Base-by-base conservation (phyloP, 2,797 vertebrate genomes). In the Phrynocephalus guinanensis region DNA sequence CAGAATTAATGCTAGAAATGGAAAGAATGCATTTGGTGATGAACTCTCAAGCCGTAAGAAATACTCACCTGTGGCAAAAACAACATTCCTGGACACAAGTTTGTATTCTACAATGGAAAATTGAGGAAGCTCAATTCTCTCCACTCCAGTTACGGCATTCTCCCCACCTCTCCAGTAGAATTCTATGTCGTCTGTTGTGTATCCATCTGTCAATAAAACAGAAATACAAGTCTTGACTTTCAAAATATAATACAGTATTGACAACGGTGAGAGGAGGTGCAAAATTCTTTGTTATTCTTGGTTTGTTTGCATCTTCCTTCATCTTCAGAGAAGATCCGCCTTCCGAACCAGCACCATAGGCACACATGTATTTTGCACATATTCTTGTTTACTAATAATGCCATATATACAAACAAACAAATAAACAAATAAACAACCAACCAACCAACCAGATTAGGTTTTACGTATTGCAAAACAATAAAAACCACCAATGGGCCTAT, bases 121-220 rank as follows among this genome's bases (percentile, higher is more conserved):
- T 95, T 99, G 99, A 26, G 99, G 99, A 88, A 99, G 98, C 92
- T 99, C 98, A 30, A 99, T 99, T 88, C 98, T 97, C 11, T 98
- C 97, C 90, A 99, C 99, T 0, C 99, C 99, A 0, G 99, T 98
- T 86, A 99, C 99, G 1, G 99, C 99, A 0, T 95, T 97, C 83
- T 99, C 98, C 79, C 98, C 99, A 24, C 99, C 99, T 92, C 98
- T 98, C 99, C 99, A 99, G 94, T 99, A 99, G 95, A 99, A 99
- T 91, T 99, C 98, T 11, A 99, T 99, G 91, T 99, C 99, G 6
- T 99, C 99, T 0, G 99, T 99, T 1, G 99, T 99, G 95, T 99
- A 99, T 89, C 99, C 99, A 92, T 99, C 99, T 99, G 95, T 75
- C 92, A 67, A 83, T 72, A 93, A 88, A 96, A 30, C 70, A 88